Evolutionary conservation across 1,140 invertebrate genomes (phyloP).

Genomic region (Drosophila grimshawi): DNA sequence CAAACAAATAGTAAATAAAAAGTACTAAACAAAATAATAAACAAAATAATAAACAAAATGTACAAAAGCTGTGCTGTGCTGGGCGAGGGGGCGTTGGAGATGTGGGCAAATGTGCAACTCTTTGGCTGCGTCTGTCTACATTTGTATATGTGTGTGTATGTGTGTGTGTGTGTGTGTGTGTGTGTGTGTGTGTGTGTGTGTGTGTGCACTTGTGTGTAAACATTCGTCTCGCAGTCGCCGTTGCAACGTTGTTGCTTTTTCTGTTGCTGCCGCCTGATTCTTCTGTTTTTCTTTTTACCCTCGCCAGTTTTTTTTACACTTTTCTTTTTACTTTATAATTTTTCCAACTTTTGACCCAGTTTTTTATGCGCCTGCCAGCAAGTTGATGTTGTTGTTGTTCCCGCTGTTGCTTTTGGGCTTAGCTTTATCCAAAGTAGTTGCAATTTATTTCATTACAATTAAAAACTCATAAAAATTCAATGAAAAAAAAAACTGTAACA

Average conservation of each 20-base stretch:
- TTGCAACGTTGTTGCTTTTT: slow-evolving; percentile 1
- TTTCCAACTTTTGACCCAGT: slow-evolving; percentile 81
- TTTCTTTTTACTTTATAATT: slow-evolving; percentile 75
- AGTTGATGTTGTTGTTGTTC: slow-evolving; percentile 17
- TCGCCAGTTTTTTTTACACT: slow-evolving; percentile 68
- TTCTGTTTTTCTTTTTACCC: slow-evolving; percentile 54
- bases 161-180: slow-evolving; percentile 17
- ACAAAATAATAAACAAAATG: slow-evolving; percentile 66
- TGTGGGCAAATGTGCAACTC: slow-evolving; percentile 12
- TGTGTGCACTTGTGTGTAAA: slow-evolving; percentile 43
- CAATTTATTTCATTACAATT: slow-evolving; percentile 19
- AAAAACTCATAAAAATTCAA: slow-evolving; percentile 6
- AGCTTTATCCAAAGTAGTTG: slow-evolving; percentile 17
- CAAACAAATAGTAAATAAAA: slow-evolving; percentile 74
- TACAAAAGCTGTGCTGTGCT: slow-evolving; percentile 8
- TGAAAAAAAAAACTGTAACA: background rate
- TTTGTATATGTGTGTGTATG: background rate
- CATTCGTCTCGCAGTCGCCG: slow-evolving; percentile 42
- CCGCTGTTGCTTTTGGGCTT: slow-evolving; percentile 13
- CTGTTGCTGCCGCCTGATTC: slow-evolving; percentile 14
- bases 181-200: slow-evolving; percentile 9
- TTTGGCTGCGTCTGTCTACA: slow-evolving; percentile 22
- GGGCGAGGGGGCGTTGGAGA: slow-evolving; percentile 1
- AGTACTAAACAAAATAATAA: slow-evolving; percentile 57
- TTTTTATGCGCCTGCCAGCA: slow-evolving; percentile 35